Conservation (phyloP, 2,797 vertebrate species). For the Lithobates pipiens region DNA sequence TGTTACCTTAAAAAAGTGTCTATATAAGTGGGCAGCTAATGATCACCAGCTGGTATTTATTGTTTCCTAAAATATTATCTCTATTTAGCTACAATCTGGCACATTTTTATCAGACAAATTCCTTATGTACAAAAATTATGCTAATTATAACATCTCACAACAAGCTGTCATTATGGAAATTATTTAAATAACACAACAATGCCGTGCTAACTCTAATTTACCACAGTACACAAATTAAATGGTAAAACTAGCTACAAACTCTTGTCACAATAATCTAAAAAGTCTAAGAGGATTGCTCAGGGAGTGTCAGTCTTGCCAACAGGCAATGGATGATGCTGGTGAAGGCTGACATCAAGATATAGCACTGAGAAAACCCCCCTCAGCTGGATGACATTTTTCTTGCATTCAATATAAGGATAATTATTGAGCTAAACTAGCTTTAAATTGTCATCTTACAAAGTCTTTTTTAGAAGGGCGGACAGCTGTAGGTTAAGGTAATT, state of each 20-base stretch:
- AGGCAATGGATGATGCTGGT: slow-evolving; percentile 46
- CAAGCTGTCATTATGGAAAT: slow-evolving; percentile 13
- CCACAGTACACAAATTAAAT: slow-evolving; percentile 36
- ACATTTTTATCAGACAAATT: not conserved
- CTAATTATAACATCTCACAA: slow-evolving; percentile 35
- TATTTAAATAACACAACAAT: slow-evolving; percentile 18
- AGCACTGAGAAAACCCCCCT: slow-evolving; percentile 55
- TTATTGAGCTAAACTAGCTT: slow-evolving; percentile 50
- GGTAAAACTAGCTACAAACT: slow-evolving; percentile 31
- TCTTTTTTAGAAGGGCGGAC: slow-evolving; percentile 36
- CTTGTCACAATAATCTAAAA: slow-evolving; percentile 52
- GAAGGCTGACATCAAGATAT: slow-evolving; percentile 56
- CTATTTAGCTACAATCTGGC: not conserved
- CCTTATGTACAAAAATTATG: not conserved
- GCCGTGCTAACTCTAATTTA: slow-evolving; percentile 20
- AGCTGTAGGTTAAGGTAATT: slow-evolving; percentile 50
- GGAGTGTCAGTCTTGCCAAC: slow-evolving; percentile 54
- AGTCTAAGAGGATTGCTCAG: slow-evolving; percentile 26
- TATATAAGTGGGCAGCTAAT: too few species aligned
- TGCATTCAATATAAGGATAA: slow-evolving; percentile 45
- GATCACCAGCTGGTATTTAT: not conserved
- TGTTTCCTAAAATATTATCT: not conserved
- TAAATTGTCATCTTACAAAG: slow-evolving; percentile 56
- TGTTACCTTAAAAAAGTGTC: too few species aligned
- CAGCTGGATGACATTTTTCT: slow-evolving; percentile 50